Evolutionary conservation across 1,140 invertebrate species (phyloP).

Genomic region (Drosophila sucinea): DNA sequence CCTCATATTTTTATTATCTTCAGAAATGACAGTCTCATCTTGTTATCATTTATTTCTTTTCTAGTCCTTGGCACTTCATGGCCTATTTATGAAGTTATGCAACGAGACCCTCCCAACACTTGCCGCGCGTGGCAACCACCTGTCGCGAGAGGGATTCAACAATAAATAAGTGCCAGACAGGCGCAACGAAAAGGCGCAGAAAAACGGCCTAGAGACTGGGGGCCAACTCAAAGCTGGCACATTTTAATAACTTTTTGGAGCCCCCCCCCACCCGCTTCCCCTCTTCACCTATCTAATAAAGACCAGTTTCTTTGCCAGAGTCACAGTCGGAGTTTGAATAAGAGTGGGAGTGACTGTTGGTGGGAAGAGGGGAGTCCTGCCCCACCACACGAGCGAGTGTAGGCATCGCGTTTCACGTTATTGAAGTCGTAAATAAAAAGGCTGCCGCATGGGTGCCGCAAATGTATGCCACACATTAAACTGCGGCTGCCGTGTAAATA

Average conservation of each 20-base stretch:
- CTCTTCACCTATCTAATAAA: not conserved
- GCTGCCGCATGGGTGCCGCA: conserved; percentile 41
- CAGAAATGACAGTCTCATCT: conserved; percentile 12
- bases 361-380: not conserved
- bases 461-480: conserved; percentile 77
- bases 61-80: conserved; percentile 14
- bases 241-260: conserved; percentile 77
- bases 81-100: conserved; percentile 48
- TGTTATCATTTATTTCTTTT: conserved; percentile 6
- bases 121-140: conserved; percentile 63
- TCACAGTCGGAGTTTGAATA: not conserved
- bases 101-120: conserved; percentile 18
- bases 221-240: conserved; percentile 56
- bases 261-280: conserved; percentile 12
- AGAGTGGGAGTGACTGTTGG: not conserved
- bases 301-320: not conserved
- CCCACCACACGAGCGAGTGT: conserved; percentile 24
- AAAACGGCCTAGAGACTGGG: conserved; percentile 20
- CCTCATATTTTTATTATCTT: conserved; percentile 9
- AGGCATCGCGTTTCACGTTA: conserved; percentile 56
- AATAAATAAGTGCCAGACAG: conserved; percentile 57
- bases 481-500: conserved; percentile 71
- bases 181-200: conserved; percentile 22
- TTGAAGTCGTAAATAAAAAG: conserved; percentile 80
- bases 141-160: conserved; percentile 64